Percentiles rank a stretch among this genome's conserved stretches.
Conservation (phyloP, 2,797 vertebrate genomes). For the Sciurus vulgaris region DNA sequence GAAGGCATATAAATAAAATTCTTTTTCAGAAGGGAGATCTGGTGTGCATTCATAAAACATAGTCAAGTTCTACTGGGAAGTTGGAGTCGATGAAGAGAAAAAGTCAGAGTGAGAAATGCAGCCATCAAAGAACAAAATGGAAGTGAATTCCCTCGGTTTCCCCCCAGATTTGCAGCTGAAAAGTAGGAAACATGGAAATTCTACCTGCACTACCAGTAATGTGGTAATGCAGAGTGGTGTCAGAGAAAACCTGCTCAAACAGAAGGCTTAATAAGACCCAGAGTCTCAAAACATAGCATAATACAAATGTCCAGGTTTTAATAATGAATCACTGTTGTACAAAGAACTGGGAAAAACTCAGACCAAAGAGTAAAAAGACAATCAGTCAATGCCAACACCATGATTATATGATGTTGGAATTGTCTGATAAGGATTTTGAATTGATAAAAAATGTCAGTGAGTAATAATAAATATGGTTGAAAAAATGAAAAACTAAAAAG, state of each 20-base stretch:
- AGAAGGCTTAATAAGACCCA: not conserved
- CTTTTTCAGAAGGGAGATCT: not conserved
- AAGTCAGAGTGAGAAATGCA: not conserved
- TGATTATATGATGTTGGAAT: not conserved
- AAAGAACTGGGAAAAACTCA: not conserved
- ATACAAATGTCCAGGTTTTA: not conserved
- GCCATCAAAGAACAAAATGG: not conserved
- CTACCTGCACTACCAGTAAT: not conserved
- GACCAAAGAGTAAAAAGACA: not conserved
- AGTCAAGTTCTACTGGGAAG: not conserved
- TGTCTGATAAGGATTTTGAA: not conserved
- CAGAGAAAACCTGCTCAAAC: slow-evolving; percentile 18
- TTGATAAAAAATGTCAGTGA: not conserved
- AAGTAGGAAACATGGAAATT: not conserved
- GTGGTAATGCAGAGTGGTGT: not conserved
- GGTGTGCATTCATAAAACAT: not conserved
- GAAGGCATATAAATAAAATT: not conserved
- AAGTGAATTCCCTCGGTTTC: not conserved
- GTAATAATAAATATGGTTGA: not conserved
- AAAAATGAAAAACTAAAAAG: not conserved
- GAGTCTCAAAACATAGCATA: not conserved
- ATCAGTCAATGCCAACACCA: no score
- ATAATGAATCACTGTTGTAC: not conserved
- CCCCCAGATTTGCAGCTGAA: not conserved
- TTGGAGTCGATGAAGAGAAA: not conserved